Percentiles rank a stretch among this genome's conserved stretches.
Conservation (phyloP, 2,113 vertebrate species). For the Andinoacara biseriatus region DNA sequence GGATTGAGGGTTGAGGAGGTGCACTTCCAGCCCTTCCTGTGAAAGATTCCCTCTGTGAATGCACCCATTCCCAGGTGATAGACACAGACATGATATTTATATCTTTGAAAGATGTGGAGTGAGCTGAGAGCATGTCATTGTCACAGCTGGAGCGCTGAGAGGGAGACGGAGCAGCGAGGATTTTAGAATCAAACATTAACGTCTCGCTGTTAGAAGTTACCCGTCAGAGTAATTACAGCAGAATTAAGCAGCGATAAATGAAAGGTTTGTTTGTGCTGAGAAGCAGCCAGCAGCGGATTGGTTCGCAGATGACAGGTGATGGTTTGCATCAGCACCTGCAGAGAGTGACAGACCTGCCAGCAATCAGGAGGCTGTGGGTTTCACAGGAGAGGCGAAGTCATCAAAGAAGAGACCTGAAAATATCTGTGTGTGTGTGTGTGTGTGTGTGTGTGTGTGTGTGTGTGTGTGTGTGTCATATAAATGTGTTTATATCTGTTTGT, state of each 20-base stretch:
- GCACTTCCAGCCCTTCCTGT: neutral
- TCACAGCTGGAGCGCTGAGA: neutral
- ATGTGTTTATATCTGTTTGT: neutral
- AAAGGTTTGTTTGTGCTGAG: neutral
- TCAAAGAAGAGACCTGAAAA: neutral
- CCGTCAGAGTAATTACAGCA: neutral
- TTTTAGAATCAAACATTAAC: neutral
- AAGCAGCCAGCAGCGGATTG: neutral
- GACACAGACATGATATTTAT: neutral
- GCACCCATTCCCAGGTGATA: neutral
- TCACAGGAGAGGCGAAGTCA: neutral
- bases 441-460: too few relatives aligned
- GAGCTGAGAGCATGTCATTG: neutral
- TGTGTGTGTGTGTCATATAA: too few relatives aligned
- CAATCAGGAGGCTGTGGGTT: neutral
- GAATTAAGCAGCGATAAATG: neutral
- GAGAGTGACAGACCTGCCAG: neutral
- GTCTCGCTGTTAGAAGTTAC: neutral
- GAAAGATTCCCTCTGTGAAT: neutral
- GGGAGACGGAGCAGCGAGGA: neutral
- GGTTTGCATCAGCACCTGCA: neutral
- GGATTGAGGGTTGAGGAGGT: neutral
- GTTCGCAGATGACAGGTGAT: neutral
- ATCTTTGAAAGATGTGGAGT: conserved; percentile 8
- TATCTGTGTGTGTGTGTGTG: too few relatives aligned